Base-by-base conservation (phyloP, 1,140 invertebrate species). In the Pygmarrhopalites habei region DNA sequence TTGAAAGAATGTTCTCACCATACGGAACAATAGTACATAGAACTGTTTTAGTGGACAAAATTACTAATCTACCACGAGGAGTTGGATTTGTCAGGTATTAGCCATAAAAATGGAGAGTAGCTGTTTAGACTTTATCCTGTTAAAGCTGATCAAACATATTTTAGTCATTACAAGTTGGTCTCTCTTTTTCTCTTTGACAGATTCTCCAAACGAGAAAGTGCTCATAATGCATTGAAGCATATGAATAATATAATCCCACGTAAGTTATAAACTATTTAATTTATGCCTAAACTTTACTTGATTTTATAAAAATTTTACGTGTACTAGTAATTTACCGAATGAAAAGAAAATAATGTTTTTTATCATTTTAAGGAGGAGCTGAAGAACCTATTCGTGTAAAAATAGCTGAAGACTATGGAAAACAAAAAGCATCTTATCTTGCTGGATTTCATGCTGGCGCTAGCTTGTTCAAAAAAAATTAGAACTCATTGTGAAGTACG, bases 371-470 rank as follows among this genome's bases (percentile, higher is more conserved):
- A n/a, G n/a, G n/a, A n/a, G 90, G 89, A 64, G 85, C 85, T 46
- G 85, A 83, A 35, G 87, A 92, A 72, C 86, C 90, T 5, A 77
- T 96, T 4, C 83, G 83, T 61, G 89, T 96, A n/a, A 90, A 89
- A 80, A 81, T 95, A 69, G 93, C 92, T 0, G 91, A 95, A 75
- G 92, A 96, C 75, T 92, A 95, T 74, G 89, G 90, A 14, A 92
- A 93, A 75, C 87, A 89, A 73, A 91, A 91, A 72, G 88, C 89
- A 7, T 79, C 79, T 28, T 83, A 83, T 74, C 81, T 80, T 70
- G 81, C 78, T 65, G 56, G 56, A 21, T 32, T 57, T 25, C 55
- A 57, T 35, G 55, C 28, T 39, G 55, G 55, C 39, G 28, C 32
- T 7, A 39, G 28, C 25, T 41, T 57, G 55, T 23, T 28, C 21